Evolutionary conservation across 2,797 vertebrate species (phyloP).

Genomic region (Pygocentrus nattereri): DNA sequence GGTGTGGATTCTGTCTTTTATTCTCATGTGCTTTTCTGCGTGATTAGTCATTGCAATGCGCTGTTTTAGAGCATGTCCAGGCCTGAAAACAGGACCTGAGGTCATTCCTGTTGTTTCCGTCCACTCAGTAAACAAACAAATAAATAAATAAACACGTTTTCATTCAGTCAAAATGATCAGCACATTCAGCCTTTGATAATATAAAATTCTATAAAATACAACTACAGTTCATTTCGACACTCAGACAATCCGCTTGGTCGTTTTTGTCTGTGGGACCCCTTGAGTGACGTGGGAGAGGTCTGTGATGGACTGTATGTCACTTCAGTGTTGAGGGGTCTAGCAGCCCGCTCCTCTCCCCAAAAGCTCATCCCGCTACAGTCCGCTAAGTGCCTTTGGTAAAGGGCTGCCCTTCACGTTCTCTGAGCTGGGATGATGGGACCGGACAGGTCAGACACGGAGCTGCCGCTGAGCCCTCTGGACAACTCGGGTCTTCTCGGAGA

Average conservation of each 20-base stretch:
- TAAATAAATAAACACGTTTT: too few relatives aligned
- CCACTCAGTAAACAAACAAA: too few relatives aligned
- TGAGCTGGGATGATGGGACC: slow-evolving; percentile 30
- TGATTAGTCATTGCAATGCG: too few relatives aligned
- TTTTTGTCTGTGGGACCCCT: background rate
- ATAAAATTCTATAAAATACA: too few relatives aligned
- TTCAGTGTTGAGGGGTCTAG: slow-evolving; percentile 28
- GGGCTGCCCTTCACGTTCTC: background rate
- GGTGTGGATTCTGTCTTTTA: too few relatives aligned
- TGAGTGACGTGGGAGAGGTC: slow-evolving; percentile 46
- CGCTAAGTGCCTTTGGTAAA: background rate
- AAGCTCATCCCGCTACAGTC: background rate
- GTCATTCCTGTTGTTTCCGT: too few relatives aligned
- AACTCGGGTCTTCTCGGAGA: slow-evolving; percentile 63
- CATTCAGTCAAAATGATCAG: too few relatives aligned
- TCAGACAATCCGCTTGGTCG: background rate
- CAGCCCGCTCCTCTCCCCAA: background rate
- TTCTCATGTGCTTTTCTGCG: too few relatives aligned
- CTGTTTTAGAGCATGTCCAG: too few relatives aligned
- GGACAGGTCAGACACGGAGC: slow-evolving; percentile 41
- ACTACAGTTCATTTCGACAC: background rate
- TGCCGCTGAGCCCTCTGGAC: slow-evolving; percentile 40
- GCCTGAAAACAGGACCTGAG: too few relatives aligned
- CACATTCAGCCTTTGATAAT: too few relatives aligned
- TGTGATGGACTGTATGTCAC: slow-evolving; percentile 46